Conservation (phyloP, 2,797 vertebrate species). For the Chrysolophus pictus region DNA sequence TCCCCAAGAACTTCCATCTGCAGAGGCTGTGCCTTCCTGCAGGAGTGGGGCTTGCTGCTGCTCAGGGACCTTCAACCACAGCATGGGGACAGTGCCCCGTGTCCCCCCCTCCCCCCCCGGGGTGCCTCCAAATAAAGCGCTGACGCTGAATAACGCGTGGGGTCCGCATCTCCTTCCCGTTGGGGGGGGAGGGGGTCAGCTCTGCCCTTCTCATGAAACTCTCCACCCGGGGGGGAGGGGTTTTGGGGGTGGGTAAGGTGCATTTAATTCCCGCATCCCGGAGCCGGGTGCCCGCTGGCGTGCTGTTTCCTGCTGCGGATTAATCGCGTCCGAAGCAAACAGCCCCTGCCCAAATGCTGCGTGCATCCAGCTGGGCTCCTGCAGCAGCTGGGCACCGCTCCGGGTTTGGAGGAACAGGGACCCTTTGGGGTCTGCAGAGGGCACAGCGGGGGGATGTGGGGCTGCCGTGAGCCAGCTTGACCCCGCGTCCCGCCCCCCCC, state of each 20-base stretch:
- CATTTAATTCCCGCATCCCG: not conserved
- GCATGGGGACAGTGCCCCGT: not conserved
- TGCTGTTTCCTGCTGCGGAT: constrained; percentile 32
- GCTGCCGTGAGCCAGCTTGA: not conserved
- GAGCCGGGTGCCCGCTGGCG: not conserved
- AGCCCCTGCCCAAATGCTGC: not conserved
- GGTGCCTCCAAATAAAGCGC: constrained; percentile 7
- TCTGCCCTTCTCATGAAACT: not conserved
- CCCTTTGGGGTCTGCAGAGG: fast-evolving
- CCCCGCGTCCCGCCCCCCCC: not conserved
- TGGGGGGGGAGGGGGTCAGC: not conserved
- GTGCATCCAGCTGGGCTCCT: not conserved
- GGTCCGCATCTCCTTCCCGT: not conserved
- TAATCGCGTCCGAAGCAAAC: constrained; percentile 36
- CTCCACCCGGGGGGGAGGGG: fast-evolving
- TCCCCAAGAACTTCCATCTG: not conserved
- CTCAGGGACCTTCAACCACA: not conserved
- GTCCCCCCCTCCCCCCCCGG: no score
- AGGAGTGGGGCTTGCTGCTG: not conserved
- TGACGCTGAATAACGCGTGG: fast-evolving
- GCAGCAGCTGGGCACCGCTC: not conserved
- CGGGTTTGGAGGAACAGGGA: no score
- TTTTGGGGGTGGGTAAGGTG: not conserved
- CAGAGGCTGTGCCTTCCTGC: not conserved
- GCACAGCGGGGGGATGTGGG: not conserved